These are phyloP conservation scores for Zaprionus bogoriensis DNA, from an alignment of 2,888 invertebrate genomes.

Conservation along the genomic window DNA sequence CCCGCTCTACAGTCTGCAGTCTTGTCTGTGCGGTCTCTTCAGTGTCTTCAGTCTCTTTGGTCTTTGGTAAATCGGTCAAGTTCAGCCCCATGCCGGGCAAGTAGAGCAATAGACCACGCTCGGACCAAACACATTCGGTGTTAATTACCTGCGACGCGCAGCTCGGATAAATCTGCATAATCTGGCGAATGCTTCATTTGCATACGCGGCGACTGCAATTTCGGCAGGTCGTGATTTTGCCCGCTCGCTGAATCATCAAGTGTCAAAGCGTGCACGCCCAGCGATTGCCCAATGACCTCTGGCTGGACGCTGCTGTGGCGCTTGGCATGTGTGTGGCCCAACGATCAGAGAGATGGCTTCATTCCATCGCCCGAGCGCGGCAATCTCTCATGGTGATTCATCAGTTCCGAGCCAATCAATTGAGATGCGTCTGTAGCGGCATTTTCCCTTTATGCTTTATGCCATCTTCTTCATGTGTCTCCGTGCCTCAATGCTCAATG, in stretches of 20 bases:
- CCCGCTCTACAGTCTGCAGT: conserved; percentile 3
- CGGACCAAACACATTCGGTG: conserved; percentile 12
- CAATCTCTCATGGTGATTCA: conserved; percentile 53
- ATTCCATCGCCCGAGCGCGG: conserved; percentile 29
- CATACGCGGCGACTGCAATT: conserved; percentile 16
- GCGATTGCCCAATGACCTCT: conserved; percentile 21
- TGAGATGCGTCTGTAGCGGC: conserved; percentile 35
- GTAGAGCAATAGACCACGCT: conserved; percentile 28
- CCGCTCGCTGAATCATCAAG: conserved; percentile 1
- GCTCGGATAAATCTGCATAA: conserved; percentile 47
- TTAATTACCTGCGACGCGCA: conserved; percentile 29
- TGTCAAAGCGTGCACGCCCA: conserved; percentile 13
- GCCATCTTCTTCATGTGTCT: conserved; percentile 37
- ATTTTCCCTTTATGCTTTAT: conserved; percentile 16
- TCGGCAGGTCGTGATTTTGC: background rate
- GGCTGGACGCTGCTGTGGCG: background rate
- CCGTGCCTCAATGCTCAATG: conserved; percentile 66
- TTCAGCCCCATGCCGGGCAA: conserved; percentile 51
- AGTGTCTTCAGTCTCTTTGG: too few relatives aligned
- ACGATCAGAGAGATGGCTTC: conserved; percentile 50
- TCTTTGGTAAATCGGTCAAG: conserved; percentile 60
- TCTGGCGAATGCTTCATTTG: conserved; percentile 47
- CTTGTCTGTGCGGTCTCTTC: too few relatives aligned
- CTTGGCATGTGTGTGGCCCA: conserved; percentile 36
- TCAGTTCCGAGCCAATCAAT: conserved; percentile 56